Conservation (phyloP, 2,797 vertebrate species). For the Arnoldichthys spilopterus region DNA sequence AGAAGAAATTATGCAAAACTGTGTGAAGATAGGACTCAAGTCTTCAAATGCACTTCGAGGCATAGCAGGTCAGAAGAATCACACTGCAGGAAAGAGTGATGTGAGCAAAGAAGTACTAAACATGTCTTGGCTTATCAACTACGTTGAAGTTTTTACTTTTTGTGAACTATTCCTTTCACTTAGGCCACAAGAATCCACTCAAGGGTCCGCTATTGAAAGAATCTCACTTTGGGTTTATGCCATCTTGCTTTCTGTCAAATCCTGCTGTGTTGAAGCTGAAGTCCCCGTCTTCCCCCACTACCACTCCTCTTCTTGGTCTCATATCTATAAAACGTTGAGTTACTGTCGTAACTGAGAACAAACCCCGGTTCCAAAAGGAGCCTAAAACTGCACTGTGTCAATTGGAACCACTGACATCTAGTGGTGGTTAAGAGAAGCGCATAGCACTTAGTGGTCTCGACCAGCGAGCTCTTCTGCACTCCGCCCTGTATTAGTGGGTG, state of each 20-base stretch:
- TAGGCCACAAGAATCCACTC: not conserved
- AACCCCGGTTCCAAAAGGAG: too few relatives aligned
- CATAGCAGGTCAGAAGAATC: not conserved
- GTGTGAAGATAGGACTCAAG: too few relatives aligned
- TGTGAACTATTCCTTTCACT: not conserved
- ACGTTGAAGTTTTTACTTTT: not conserved
- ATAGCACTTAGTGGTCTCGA: slow-evolving; percentile 5
- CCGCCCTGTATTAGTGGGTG: not conserved
- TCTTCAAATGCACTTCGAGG: too few relatives aligned
- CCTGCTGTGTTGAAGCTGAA: too few relatives aligned
- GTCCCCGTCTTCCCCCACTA: too few relatives aligned
- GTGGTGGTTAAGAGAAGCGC: slow-evolving; percentile 59
- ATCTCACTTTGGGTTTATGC: not conserved
- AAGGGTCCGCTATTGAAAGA: not conserved
- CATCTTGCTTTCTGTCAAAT: not conserved
- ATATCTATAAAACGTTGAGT: too few relatives aligned
- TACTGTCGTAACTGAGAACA: too few relatives aligned
- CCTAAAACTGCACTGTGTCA: slow-evolving; percentile 30
- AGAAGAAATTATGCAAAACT: too few relatives aligned
- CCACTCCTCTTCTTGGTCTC: too few relatives aligned
- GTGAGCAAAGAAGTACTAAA: not conserved
- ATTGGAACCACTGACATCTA: slow-evolving; percentile 64
- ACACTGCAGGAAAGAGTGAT: not conserved
- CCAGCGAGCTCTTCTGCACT: not conserved
- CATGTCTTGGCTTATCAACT: not conserved